Evolutionary conservation across 2,113 vertebrate species (phyloP).

Genomic region (Actinemys pallida): DNA sequence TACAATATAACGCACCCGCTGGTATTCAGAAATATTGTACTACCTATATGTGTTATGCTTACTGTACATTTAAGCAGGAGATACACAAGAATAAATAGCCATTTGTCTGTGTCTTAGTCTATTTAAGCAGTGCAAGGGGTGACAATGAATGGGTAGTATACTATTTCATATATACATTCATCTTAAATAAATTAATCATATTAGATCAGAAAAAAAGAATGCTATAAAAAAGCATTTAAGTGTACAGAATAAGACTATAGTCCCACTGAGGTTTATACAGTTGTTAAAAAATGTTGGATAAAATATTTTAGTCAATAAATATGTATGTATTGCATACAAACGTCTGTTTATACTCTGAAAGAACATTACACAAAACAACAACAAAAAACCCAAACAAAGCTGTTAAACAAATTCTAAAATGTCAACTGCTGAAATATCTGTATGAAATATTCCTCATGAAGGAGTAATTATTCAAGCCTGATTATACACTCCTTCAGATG

Average conservation of each 20-base stretch:
- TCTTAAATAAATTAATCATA: neutral
- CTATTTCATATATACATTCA: neutral
- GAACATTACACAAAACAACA: no score
- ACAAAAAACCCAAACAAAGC: neutral
- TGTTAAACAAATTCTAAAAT: neutral
- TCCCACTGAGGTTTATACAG: neutral
- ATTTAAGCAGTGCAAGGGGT: neutral
- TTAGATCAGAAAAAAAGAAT: neutral
- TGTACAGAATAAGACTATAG: neutral
- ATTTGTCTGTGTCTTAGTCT: neutral
- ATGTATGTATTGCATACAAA: neutral
- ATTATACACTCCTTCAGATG: neutral
- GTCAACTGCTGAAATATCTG: neutral
- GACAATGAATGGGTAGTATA: neutral
- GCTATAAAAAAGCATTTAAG: neutral
- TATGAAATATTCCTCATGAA: no score
- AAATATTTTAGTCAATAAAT: neutral
- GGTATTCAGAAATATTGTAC: neutral
- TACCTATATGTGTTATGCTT: neutral
- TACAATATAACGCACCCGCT: neutral
- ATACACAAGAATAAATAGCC: neutral
- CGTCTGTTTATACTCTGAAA: no score
- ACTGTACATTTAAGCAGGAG: neutral
- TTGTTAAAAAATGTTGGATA: neutral
- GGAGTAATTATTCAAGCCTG: neutral